These are phyloP conservation scores for Proctacanthus coquilletti DNA, from an alignment of 1,140 invertebrate species.

Conservation along the genomic window DNA sequence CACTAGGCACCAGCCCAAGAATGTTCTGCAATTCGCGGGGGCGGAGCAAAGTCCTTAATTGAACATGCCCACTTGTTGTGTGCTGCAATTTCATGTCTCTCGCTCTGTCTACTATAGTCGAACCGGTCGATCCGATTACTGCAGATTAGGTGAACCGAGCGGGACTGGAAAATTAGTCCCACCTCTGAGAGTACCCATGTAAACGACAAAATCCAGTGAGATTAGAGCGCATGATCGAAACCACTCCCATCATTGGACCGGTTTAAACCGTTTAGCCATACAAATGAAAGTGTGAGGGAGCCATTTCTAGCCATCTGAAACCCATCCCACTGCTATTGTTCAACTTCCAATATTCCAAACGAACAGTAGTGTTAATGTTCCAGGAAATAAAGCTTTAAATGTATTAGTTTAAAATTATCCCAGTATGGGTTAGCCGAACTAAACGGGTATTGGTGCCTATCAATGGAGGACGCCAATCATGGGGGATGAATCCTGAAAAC, in stretches of 20 bases:
- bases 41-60: not conserved
- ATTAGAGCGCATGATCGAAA: no score
- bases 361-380: not conserved
- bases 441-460: not conserved
- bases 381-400: no score
- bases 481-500: not conserved
- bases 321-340: not conserved
- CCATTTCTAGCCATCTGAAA: not conserved
- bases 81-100: not conserved
- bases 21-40: not conserved
- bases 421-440: not conserved
- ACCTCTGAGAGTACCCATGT: no score
- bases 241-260: no score
- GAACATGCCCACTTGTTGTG: not conserved
- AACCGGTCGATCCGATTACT: not conserved
- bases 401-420: not conserved
- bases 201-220: no score
- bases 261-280: not conserved
- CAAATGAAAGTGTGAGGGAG: not conserved
- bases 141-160: not conserved
- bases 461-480: slow-evolving; percentile 1
- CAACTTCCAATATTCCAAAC: not conserved
- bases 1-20: not conserved
- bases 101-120: not conserved
- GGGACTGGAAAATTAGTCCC: not conserved